Conservation (phyloP, 2,888 invertebrate genomes). For the Siphlonurus alternatus region DNA sequence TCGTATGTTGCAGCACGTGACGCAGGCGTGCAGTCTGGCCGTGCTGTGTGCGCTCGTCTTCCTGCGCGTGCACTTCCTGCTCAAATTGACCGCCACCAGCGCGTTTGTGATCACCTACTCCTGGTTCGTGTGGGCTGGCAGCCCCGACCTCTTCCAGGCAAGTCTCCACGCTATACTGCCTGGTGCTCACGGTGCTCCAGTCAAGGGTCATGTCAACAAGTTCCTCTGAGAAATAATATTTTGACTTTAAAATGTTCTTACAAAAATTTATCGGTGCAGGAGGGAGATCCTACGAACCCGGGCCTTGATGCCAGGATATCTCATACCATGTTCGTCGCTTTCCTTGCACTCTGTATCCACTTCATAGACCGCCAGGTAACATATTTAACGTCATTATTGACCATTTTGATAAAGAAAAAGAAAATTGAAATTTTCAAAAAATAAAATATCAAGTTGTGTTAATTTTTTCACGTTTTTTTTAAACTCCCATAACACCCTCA, state of each 20-base stretch:
- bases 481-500: no score
- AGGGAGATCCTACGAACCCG: conserved; percentile 51
- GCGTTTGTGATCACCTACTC: conserved; percentile 47
- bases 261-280: conserved; percentile 23
- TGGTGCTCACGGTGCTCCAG: no score
- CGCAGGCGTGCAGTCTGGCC: conserved; percentile 41
- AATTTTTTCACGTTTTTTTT: no score
- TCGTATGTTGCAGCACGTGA: conserved; percentile 54
- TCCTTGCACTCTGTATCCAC: conserved; percentile 60
- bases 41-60: conserved; percentile 60
- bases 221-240: no score
- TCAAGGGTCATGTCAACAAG: no score
- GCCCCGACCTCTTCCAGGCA: conserved; percentile 34
- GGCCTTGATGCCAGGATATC: conserved; percentile 47
- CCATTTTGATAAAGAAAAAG: no score
- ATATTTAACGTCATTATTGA: no score
- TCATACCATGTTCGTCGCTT: conserved; percentile 54
- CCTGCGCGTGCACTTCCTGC: conserved; percentile 62
- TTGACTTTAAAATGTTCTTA: neutral
- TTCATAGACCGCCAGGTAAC: conserved; percentile 74
- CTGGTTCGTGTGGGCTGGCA: conserved; percentile 46
- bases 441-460: no score
- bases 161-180: no score
- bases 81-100: conserved; percentile 58
- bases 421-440: no score